Evolutionary conservation across 2,888 invertebrate species (phyloP), one percentile per base, ranked within the genome.

Genomic region (Ischnura elegans): DNA sequence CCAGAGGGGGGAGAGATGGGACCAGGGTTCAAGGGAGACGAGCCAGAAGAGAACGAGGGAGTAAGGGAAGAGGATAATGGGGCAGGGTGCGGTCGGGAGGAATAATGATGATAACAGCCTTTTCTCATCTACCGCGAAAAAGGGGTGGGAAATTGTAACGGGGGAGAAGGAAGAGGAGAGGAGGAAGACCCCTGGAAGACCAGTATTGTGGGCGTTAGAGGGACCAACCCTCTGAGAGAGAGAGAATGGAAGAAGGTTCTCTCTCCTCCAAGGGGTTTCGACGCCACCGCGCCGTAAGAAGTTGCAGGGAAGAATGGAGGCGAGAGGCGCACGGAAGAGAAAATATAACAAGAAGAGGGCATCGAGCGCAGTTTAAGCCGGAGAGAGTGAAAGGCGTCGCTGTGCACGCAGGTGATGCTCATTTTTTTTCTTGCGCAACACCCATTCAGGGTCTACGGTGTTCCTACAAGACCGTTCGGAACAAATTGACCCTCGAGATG

Each of bases 51-150:
- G 76, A 36, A 76, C 10, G 76, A 76, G 76, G 66, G n/a, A 66
- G 29, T n/a, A 13, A 76, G 76, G 76, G 76, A 76, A 76, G 76
- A 76, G 76, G 76, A 76, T 76, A 76, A 76, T 76, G 76, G 76
- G 76, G 76, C 29, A n/a, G 10, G 76, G 76, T 61, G 61, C 36
- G 76, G 76, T 76, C 6, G 36, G 76, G 76, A 13, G 8, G 76
- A 76, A 76, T 76, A 76, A 76, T 76, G 76, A 76, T 76, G 36
- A 76, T 76, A 76, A 76, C 76, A 76, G 25, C 76, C 76, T 76
- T 76, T 76, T 76, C 76, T 36, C 76, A 76, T 76, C 76, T 36
- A 36, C 76, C 29, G 36, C 6, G 36, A 25, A 76, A 36, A 25
- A 4, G 76, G 76, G 76, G 76, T 10, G 29, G 76, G 36, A 16